A percentile compares a stretch with the other conserved stretches of the same genome.
These are phyloP conservation scores for Artemia franciscana DNA, from an alignment of 1,140 invertebrate species.

Conservation along the genomic window DNA sequence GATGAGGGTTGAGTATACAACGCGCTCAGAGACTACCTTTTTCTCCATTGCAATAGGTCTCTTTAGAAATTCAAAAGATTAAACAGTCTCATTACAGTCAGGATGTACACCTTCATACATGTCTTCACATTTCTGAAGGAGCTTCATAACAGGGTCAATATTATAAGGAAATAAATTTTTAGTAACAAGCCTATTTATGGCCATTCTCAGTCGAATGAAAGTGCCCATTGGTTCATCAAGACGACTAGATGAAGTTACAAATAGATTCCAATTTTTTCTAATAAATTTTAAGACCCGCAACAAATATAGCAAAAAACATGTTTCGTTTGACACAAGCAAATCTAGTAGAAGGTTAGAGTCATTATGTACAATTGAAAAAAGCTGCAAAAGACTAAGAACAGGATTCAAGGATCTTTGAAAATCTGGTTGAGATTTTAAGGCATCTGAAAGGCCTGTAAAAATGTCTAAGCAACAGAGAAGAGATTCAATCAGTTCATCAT, in stretches of 20 bases:
- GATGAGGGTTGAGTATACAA: no score
- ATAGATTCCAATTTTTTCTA: constrained; percentile 54
- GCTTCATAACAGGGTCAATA: constrained; percentile 56
- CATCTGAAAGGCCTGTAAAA: constrained; percentile 36
- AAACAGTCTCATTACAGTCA: no score
- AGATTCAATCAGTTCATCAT: constrained; percentile 70
- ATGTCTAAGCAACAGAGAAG: constrained; percentile 76
- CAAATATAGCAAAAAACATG: constrained; percentile 65
- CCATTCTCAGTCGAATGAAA: constrained; percentile 46
- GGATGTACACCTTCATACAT: constrained; percentile 61
- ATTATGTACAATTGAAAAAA: constrained; percentile 53
- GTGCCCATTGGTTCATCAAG: constrained; percentile 60
- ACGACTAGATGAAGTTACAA: constrained; percentile 34
- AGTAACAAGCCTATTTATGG: constrained; percentile 54
- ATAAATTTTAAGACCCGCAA: constrained; percentile 64
- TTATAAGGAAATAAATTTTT: constrained; percentile 68
- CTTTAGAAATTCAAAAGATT: no score
- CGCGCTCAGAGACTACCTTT: no score
- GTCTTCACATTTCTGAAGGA: constrained; percentile 60
- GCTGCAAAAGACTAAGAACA: constrained; percentile 54
- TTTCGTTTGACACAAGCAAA: constrained; percentile 69
- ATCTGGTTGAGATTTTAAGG: constrained; percentile 29
- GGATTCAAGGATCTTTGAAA: constrained; percentile 34
- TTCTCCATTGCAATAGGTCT: no score
- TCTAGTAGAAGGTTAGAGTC: constrained; percentile 60